Percentiles rank a stretch among this genome's conserved stretches.
phyloP scores from a whole-genome alignment of 2,888 invertebrate genomes.

The Thecophora atra region DNA sequence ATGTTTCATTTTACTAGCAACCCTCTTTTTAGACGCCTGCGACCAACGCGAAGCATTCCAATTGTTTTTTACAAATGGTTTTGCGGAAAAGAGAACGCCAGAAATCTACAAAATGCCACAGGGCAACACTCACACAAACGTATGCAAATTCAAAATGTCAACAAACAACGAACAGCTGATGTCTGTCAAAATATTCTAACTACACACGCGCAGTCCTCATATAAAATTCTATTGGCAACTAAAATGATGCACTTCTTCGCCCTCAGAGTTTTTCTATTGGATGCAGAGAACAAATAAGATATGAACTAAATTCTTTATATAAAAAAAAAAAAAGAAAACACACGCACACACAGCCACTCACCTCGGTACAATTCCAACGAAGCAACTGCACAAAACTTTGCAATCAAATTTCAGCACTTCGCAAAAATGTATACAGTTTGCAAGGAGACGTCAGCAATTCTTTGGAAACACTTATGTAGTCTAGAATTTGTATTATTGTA shows the following conservation, averaged over 20 bases:
- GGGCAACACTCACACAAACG: background rate
- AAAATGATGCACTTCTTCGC: too few relatives aligned
- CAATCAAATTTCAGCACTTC: background rate
- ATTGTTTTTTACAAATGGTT: background rate
- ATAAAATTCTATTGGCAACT: too few relatives aligned
- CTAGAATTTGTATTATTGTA: background rate
- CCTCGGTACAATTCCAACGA: background rate
- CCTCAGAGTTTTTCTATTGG: too few relatives aligned
- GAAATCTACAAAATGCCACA: background rate
- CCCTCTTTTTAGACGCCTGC: too few relatives aligned
- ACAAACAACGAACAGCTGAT: slow-evolving; percentile 24
- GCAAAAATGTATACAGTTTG: background rate
- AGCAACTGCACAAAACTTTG: background rate
- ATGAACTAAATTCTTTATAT: background rate
- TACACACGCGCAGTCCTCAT: too few relatives aligned
- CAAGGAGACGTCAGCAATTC: background rate
- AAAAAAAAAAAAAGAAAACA: background rate
- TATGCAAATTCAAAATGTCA: slow-evolving; percentile 1
- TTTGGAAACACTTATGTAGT: slow-evolving; percentile 9
- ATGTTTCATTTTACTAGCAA: too few relatives aligned
- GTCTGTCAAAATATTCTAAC: too few relatives aligned
- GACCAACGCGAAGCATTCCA: background rate
- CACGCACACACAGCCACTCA: too few relatives aligned
- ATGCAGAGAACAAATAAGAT: too few relatives aligned
- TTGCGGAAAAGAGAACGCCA: background rate